Conservation (phyloP, 1,140 invertebrate species). For the Dendroctonus ponderosae region DNA sequence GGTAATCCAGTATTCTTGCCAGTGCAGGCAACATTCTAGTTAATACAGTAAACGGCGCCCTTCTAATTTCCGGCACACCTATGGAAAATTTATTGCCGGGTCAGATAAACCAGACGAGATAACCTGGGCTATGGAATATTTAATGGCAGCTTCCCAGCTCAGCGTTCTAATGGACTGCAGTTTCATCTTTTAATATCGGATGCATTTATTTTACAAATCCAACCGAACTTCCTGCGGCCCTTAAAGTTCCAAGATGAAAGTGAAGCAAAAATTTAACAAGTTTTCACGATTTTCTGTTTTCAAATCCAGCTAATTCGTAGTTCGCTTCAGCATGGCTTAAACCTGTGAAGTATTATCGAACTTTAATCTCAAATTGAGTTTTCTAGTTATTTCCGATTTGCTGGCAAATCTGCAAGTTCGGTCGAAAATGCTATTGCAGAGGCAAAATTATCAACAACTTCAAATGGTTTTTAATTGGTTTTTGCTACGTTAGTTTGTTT, state of each 20-base stretch:
- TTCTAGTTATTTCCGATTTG: too few relatives aligned
- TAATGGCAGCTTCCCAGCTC: neutral
- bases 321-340: too few relatives aligned
- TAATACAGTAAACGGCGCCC: slow-evolving; percentile 28
- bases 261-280: too few relatives aligned
- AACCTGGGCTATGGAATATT: slow-evolving; percentile 17
- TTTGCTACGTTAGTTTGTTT: too few relatives aligned
- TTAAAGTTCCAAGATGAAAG: too few relatives aligned
- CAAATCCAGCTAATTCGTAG: too few relatives aligned
- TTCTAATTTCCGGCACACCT: slow-evolving; percentile 33
- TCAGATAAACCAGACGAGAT: slow-evolving; percentile 25
- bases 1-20: slow-evolving; percentile 33
- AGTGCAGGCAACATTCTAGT: slow-evolving; percentile 25
- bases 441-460: neutral
- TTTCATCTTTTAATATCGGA: neutral
- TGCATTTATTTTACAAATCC: too few relatives aligned
- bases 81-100: slow-evolving; percentile 25
- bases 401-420: neutral
- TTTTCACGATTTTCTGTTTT: too few relatives aligned
- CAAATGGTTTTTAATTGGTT: too few relatives aligned
- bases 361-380: too few relatives aligned
- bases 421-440: neutral
- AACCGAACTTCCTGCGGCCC: too few relatives aligned
- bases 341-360: too few relatives aligned
- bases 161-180: neutral